Evolutionary conservation across 2,888 invertebrate genomes (phyloP), one percentile per base, ranked within the genome.

Genomic region (Heliconius hortense): DNA sequence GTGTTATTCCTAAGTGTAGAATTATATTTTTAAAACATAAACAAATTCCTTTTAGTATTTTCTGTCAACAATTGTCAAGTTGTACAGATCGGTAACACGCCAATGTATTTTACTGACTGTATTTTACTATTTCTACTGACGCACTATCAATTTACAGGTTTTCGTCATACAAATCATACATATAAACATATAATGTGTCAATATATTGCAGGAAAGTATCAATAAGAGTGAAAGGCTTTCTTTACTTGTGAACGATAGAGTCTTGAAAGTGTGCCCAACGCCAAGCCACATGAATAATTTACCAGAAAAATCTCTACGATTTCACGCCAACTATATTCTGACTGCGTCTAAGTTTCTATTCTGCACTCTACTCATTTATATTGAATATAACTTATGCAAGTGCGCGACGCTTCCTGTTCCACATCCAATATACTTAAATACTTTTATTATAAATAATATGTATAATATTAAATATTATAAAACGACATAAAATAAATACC

Each of bases 301-400:
- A 93, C 92, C 93, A 94, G 92, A 93, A 93, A 93, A 92, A 92
- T 93, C 93, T 93, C 92, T 90, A 91, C 93, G 93, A 92, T 94
- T 94, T 93, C 93, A 92, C 93, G 88, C 87, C 85, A 88, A 90
- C 89, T 90, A 89, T 89, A 93, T 94, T 93, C 93, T 84, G 87
- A 89, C 88, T 90, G 91, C 92, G 91, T 91, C 87, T 89, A 86
- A 86, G 87, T 92, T 92, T 92, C 93, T 90, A 91, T 90, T 93
- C 89, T 86, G 87, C 90, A 90, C 35, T 35, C 35, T 1, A 90
- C 90, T 90, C 88, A 91, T 90, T 90, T 89, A 89, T 87, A 85
- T 84, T 84, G 82, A 86, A 85, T 84, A 86, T 87, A 88, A 24
- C 86, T 86, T 88, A 89, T 86, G 85, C 83, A 85, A 85, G 84